Conservation (phyloP, 2,113 vertebrate species). For the Bathybates hornii region DNA sequence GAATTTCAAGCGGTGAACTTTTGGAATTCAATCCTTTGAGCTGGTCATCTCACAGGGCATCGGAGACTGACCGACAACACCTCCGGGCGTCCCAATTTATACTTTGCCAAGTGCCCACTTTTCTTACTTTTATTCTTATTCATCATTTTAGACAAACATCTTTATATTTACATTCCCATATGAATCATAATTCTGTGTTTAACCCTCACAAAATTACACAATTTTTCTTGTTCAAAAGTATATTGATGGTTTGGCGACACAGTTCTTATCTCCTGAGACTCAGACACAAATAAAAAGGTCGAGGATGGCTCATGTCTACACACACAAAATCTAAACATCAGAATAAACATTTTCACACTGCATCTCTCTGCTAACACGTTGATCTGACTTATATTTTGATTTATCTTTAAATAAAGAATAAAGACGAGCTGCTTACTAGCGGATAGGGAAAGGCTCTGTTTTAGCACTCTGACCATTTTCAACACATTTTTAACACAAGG, state of each 20-base stretch:
- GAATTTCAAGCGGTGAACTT: neutral
- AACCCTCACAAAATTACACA: neutral
- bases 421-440: neutral
- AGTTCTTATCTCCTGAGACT: neutral
- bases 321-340: neutral
- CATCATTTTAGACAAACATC: neutral
- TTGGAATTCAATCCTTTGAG: neutral
- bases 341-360: accelerated
- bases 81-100: neutral
- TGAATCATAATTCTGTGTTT: neutral
- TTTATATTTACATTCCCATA: neutral
- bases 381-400: neutral
- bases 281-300: neutral
- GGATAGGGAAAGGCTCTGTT: neutral
- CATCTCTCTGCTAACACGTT: neutral
- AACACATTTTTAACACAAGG: neutral
- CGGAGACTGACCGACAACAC: neutral
- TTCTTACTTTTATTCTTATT: neutral
- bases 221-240: neutral
- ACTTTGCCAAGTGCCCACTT: neutral
- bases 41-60: neutral
- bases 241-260: accelerated
- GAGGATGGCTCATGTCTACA: neutral
- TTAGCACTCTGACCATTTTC: neutral
- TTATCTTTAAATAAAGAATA: neutral